Evolutionary conservation across 1,140 invertebrate species (phyloP).

Genomic region (Plodia interpunctella): DNA sequence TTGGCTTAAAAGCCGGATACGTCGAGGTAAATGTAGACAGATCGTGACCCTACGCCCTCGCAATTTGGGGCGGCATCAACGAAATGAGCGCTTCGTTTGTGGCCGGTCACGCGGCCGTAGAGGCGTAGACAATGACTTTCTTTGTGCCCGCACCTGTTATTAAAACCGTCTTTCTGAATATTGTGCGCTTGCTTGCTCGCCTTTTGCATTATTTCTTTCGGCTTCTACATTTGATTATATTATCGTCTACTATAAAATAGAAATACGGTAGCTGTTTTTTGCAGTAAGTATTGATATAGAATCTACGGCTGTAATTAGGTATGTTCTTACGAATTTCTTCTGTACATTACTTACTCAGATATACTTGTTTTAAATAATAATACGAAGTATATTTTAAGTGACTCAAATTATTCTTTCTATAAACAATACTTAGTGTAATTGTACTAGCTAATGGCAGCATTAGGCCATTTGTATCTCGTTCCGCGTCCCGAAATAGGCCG

Average conservation of each 20-base stretch:
- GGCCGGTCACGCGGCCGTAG: constrained; percentile 17
- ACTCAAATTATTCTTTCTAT: too few species aligned
- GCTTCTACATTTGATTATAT: too few species aligned
- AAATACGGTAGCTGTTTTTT: too few species aligned
- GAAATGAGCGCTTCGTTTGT: constrained; percentile 37
- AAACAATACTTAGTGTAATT: too few species aligned
- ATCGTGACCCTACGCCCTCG: background rate
- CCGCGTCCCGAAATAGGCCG: background rate
- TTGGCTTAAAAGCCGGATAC: background rate
- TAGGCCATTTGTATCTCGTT: background rate
- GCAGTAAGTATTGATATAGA: too few species aligned
- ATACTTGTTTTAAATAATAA: too few species aligned
- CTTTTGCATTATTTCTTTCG: background rate
- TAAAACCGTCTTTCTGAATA: constrained; percentile 27
- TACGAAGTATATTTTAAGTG: too few species aligned
- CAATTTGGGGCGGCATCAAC: constrained; percentile 14
- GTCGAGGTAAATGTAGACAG: background rate
- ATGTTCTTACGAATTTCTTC: too few species aligned
- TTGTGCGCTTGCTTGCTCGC: background rate
- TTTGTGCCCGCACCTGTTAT: constrained; percentile 47
- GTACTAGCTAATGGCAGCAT: too few species aligned
- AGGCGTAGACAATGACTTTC: constrained; percentile 34
- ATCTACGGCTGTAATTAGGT: too few species aligned
- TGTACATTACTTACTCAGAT: too few species aligned
- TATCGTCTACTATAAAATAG: too few species aligned